Evolutionary conservation across 1,140 invertebrate species (phyloP).

Genomic region (Nasonia longicornis): DNA sequence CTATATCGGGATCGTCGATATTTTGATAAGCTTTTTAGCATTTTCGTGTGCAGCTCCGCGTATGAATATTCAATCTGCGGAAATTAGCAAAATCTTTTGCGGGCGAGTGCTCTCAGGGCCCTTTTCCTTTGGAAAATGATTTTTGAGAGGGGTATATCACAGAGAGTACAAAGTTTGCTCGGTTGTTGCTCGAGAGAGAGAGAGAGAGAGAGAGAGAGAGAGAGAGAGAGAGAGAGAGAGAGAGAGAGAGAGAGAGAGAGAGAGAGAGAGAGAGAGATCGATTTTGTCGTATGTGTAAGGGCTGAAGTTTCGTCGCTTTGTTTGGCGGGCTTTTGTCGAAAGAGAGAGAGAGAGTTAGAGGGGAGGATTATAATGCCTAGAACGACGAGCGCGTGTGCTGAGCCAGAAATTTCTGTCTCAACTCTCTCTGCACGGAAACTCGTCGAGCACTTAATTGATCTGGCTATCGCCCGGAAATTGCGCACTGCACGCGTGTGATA

Average conservation of each 20-base stretch:
- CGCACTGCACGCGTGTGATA: neutral
- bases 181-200: neutral
- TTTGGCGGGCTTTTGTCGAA: neutral
- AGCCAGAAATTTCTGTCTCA: constrained; percentile 21
- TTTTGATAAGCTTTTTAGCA: too few species aligned
- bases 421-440: neutral
- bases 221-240: neutral
- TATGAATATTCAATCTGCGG: neutral
- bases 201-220: neutral
- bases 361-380: neutral
- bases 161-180: neutral
- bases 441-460: constrained; percentile 20
- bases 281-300: neutral
- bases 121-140: too few species aligned
- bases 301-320: constrained; percentile 13
- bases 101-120: neutral
- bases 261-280: neutral
- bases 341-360: neutral
- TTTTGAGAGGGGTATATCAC: neutral
- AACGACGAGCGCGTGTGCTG: neutral
- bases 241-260: neutral
- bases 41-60: too few species aligned
- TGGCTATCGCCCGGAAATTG: neutral
- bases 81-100: neutral
- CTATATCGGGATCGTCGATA: too few species aligned